Base-by-base conservation (phyloP, 2,113 vertebrate genomes). In the Geococcyx californianus region DNA sequence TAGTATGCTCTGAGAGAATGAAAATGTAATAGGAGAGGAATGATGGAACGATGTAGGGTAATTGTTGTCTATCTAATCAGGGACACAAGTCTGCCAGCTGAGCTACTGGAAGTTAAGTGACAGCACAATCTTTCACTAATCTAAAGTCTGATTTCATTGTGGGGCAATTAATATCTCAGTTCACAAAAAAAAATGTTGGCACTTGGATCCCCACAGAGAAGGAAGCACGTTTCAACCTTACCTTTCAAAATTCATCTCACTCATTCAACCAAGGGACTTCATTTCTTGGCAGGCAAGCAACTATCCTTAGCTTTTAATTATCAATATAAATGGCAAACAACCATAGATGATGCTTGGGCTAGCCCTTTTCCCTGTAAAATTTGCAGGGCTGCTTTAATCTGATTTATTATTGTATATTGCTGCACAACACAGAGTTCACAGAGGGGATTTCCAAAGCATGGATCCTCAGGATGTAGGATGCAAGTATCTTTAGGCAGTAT, bases 111-210 rank as follows among this genome's bases (percentile, higher is more conserved):
- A 95, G n/a, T 44, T 44, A 91, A 80, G 55, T 59, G 63, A 83
- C 86, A 92, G 73, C 51, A 76, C 75, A 62, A 10, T 69, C 51
- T 89, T 87, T 68, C 26, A 63, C 59, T 89, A 94, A 93, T 95
- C 85, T 93, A 59, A 91, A 77, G 67, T 34, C 74, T 85, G 63
- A 83, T 86, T 94, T 59, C 44, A 77, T 80, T 85, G 78, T 77
- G 64, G 42, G 74, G 42, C 75, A 88, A 96, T 96, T 96, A 90
- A 90, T 91, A 93, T 89, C 36, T 91, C 87, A 87, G 67, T 88
- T 95, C 67, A 80, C 70, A 91, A 89, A 89, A 47, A 47, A 78
- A 94, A 83, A 88, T 34, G 67, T 67, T 91, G 87, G 60, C 74
- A 79, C 66, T 84, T 14, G 21, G 54, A 87, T 94, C 89, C 66